Percentiles rank a stretch among this genome's conserved stretches.
Evolutionary conservation across 2,888 invertebrate species (phyloP).

Genomic region (Metallyticus violacea): DNA sequence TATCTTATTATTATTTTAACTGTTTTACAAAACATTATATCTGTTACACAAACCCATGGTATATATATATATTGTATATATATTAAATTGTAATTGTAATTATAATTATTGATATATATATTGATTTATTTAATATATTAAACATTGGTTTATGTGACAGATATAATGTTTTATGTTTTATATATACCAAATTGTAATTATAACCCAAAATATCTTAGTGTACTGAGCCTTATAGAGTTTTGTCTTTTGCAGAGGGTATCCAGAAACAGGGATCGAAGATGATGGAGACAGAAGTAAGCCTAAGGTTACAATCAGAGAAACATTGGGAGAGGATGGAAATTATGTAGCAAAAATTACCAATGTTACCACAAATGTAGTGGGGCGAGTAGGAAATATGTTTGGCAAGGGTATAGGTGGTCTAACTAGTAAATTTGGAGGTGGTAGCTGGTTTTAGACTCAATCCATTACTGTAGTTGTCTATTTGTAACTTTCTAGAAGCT

Average conservation of each 20-base stretch:
- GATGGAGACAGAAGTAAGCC: slow-evolving; percentile 56
- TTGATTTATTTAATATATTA: too few relatives aligned
- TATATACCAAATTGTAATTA: too few relatives aligned
- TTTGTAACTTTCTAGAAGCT: slow-evolving; percentile 4
- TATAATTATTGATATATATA: too few relatives aligned
- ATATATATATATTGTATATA: too few relatives aligned
- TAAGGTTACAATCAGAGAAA: slow-evolving; percentile 59
- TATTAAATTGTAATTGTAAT: too few relatives aligned
- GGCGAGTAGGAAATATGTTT: slow-evolving; percentile 84
- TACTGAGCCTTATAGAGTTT: neutral
- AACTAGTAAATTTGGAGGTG: slow-evolving; percentile 83
- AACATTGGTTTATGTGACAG: too few relatives aligned
- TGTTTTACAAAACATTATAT: too few relatives aligned
- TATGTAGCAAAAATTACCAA: slow-evolving; percentile 72
- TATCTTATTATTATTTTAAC: too few relatives aligned
- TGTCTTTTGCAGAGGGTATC: slow-evolving; percentile 40
- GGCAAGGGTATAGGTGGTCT: slow-evolving; percentile 88
- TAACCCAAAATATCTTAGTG: neutral
- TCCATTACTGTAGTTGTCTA: slow-evolving; percentile 7
- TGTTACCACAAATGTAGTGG: slow-evolving; percentile 81
- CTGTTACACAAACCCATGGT: too few relatives aligned
- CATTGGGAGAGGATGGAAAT: slow-evolving; percentile 67
- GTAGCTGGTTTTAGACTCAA: slow-evolving; percentile 74
- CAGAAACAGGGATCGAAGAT: slow-evolving; percentile 50
- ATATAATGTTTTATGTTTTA: too few relatives aligned